Conservation (phyloP, 2,113 vertebrate species). For the Siniperca chuatsi region DNA sequence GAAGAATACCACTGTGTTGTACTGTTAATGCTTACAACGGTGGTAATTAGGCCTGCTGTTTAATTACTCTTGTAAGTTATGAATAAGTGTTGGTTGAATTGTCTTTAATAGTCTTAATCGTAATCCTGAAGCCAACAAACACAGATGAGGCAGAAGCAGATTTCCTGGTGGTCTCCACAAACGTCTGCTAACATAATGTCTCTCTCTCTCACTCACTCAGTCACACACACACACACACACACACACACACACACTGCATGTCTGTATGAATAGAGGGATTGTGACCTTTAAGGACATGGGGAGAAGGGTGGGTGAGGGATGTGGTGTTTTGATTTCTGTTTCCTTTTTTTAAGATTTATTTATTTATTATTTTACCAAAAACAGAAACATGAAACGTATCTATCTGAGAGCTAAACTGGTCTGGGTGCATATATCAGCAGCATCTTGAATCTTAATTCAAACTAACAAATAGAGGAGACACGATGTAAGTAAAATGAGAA, state of each 20-base stretch:
- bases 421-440: background rate
- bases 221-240: background rate
- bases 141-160: background rate
- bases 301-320: constrained; percentile 30
- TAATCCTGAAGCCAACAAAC: background rate
- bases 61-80: background rate
- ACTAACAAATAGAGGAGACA: background rate
- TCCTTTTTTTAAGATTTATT: too few species aligned
- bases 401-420: background rate
- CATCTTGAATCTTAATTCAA: background rate
- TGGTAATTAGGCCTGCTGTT: constrained; percentile 1
- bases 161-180: constrained; percentile 1
- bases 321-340: background rate
- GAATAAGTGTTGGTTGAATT: background rate
- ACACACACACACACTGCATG: background rate
- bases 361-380: background rate
- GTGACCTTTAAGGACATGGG: constrained; percentile 70
- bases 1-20: background rate
- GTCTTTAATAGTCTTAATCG: background rate
- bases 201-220: background rate
- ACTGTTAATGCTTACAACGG: background rate
- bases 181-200: constrained; percentile 21
- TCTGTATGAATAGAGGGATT: constrained; percentile 47
- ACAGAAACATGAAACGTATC: background rate
- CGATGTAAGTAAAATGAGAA: too few species aligned